These are phyloP conservation scores for Tortrix viridana DNA, from an alignment of 2,888 invertebrate genomes.

Conservation along the genomic window DNA sequence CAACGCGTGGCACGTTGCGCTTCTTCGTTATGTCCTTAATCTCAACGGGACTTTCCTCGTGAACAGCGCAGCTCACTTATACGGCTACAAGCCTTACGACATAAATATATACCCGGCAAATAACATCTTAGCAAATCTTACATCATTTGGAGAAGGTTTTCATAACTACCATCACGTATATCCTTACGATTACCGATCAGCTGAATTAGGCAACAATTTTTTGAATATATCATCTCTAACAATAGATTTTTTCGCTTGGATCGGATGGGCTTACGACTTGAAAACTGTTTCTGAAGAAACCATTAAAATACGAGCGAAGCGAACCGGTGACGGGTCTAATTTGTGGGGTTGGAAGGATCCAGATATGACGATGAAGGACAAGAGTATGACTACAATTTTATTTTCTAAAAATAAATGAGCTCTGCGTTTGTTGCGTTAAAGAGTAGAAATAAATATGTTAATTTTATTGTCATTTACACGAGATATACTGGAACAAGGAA, in stretches of 20 bases:
- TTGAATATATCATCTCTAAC: constrained; percentile 57
- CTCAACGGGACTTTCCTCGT: constrained; percentile 87
- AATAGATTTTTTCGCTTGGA: constrained; percentile 59
- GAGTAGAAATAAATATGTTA: too few species aligned
- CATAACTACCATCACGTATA: constrained; percentile 64
- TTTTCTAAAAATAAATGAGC: too few species aligned
- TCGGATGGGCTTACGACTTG: constrained; percentile 63
- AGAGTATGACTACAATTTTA: too few species aligned
- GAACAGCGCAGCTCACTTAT: constrained; percentile 86
- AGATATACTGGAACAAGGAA: too few species aligned
- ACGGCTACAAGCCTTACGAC: constrained; percentile 76
- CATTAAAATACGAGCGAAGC: constrained; percentile 46
- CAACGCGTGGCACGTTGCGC: constrained; percentile 68
- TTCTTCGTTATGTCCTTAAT: constrained; percentile 81
- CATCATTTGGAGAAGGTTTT: constrained; percentile 59
- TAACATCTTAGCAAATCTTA: constrained; percentile 46
- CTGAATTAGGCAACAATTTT: constrained; percentile 58
- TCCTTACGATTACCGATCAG: constrained; percentile 63
- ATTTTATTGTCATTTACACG: too few species aligned
- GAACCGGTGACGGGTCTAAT: constrained; percentile 58
- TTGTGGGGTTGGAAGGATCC: constrained; percentile 39
- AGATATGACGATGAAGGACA: too few species aligned
- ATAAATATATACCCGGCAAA: constrained; percentile 53
- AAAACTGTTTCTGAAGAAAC: constrained; percentile 51
- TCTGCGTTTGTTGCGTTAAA: too few species aligned